phyloP scores from a whole-genome alignment of 1,140 invertebrate genomes.

The Leptestheria dahalacensis region DNA sequence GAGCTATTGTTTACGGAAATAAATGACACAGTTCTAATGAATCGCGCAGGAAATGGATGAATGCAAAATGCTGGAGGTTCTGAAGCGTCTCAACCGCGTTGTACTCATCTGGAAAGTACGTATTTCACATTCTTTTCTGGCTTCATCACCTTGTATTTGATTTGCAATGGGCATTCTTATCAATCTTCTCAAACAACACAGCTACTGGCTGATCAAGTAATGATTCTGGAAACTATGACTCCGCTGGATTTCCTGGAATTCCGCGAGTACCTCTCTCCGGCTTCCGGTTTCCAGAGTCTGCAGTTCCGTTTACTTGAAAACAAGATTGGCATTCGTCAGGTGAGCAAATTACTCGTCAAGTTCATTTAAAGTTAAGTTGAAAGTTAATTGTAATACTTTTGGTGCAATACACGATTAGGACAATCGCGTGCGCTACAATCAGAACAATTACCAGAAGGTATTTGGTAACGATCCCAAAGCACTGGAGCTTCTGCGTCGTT shows the following conservation, averaged over 20 bases:
- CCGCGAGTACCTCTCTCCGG: slow-evolving; percentile 73
- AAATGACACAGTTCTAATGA: slow-evolving; percentile 16
- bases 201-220: slow-evolving; percentile 90
- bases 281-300: slow-evolving; percentile 93
- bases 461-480: slow-evolving; percentile 63
- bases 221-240: slow-evolving; percentile 95
- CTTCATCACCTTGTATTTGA: neutral
- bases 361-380: slow-evolving; percentile 2
- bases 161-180: neutral
- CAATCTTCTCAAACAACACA: slow-evolving; percentile 27
- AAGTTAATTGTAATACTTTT: neutral
- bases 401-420: slow-evolving; percentile 35
- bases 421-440: slow-evolving; percentile 80
- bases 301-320: slow-evolving; percentile 95
- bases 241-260: slow-evolving; percentile 96
- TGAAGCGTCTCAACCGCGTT: slow-evolving; percentile 79
- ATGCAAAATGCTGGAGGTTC: slow-evolving; percentile 76
- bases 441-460: slow-evolving; percentile 67
- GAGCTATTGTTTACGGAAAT: slow-evolving; percentile 16
- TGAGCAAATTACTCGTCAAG: slow-evolving; percentile 24
- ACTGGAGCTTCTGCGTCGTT: slow-evolving; percentile 51
- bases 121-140: no score
- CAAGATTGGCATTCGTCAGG: slow-evolving; percentile 78
- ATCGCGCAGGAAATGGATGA: slow-evolving; percentile 55
- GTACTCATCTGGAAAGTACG: slow-evolving; percentile 86